Evolutionary conservation across 2,113 vertebrate species (phyloP), one percentile per base, ranked within the genome.

Genomic region (Paratilapia polleni): DNA sequence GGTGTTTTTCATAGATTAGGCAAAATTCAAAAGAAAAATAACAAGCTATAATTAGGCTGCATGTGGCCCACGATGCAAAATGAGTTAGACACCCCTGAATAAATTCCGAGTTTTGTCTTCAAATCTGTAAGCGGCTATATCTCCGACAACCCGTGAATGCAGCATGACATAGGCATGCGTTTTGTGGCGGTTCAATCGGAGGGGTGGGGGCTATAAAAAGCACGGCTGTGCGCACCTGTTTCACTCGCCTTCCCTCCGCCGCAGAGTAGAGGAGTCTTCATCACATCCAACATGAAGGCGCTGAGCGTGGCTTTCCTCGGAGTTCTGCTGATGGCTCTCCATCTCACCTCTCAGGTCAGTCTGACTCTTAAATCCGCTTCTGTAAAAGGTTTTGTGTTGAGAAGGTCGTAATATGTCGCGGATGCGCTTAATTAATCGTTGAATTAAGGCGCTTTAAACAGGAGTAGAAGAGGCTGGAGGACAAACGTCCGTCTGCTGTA

Each of bases 331-430:
- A 52, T 95, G 57, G 36, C 57, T 28, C 31, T 95, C n/a, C 52
- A 58, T 24, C 19, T 93, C 58, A 83, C 92, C 17, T 14, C 63
- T n/a, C 86, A 92, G 92, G 95, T 96, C 41, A 31, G 78, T 20
- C 38, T 61, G 1, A 17, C 15, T 24, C 4, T 59, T 26, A 11
- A 11, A 13, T 14, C 12, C 7, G 8, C 0, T 15, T 80, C 13
- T 2, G 22, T 64, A 22, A 66, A 38, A 24, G 38, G n/a, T n/a
- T n/a, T n/a, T n/a, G n/a, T n/a, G n/a, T n/a, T n/a, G n/a, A n/a
- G n/a, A n/a, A n/a, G n/a, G n/a, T n/a, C n/a, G n/a, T n/a, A n/a
- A n/a, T n/a, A n/a, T n/a, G n/a, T n/a, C n/a, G n/a, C 31, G 5
- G 31, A 4, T 38, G 36, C 38, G n/a, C 63, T 36, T 43, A 68